These are phyloP conservation scores for Calliphora vomitoria DNA, from an alignment of 2,888 invertebrate genomes.

Conservation along the genomic window DNA sequence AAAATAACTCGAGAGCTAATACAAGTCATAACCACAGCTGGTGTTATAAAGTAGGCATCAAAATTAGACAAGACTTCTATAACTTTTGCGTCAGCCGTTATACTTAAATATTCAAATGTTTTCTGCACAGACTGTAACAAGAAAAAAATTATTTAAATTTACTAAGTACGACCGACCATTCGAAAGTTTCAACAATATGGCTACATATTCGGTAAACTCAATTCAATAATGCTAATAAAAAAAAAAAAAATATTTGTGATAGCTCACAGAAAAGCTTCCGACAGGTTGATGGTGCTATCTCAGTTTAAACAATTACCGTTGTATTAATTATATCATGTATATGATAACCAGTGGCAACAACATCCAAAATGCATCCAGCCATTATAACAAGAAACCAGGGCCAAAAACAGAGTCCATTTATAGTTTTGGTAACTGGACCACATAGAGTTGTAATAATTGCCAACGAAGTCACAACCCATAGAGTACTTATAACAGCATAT, in stretches of 20 bases:
- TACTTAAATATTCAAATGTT: slow-evolving; percentile 75
- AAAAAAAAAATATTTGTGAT: too few relatives aligned
- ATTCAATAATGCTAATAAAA: too few relatives aligned
- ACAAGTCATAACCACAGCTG: slow-evolving; percentile 85
- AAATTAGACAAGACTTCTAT: slow-evolving; percentile 74
- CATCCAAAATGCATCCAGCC: slow-evolving; percentile 83
- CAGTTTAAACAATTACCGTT: slow-evolving; percentile 76
- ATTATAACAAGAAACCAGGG: slow-evolving; percentile 84
- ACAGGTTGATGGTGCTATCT: too few relatives aligned
- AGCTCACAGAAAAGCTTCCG: too few relatives aligned
- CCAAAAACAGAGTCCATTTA: slow-evolving; percentile 79
- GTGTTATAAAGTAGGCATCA: slow-evolving; percentile 80
- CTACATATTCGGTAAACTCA: too few relatives aligned
- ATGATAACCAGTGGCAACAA: slow-evolving; percentile 84
- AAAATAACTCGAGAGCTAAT: slow-evolving; percentile 85
- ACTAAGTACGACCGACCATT: too few relatives aligned
- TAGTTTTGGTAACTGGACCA: slow-evolving; percentile 78
- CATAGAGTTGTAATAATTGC: slow-evolving; percentile 80
- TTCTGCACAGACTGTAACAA: slow-evolving; percentile 46
- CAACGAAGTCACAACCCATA: slow-evolving; percentile 81
- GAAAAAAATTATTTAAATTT: slow-evolving; percentile 8
- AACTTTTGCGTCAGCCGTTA: slow-evolving; percentile 18
- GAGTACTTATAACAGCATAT: slow-evolving; percentile 80
- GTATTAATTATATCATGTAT: slow-evolving; percentile 83
- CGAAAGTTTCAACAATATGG: too few relatives aligned